Evolutionary conservation across 2,113 vertebrate species (phyloP).

Genomic region (Corythornis vintsioides): DNA sequence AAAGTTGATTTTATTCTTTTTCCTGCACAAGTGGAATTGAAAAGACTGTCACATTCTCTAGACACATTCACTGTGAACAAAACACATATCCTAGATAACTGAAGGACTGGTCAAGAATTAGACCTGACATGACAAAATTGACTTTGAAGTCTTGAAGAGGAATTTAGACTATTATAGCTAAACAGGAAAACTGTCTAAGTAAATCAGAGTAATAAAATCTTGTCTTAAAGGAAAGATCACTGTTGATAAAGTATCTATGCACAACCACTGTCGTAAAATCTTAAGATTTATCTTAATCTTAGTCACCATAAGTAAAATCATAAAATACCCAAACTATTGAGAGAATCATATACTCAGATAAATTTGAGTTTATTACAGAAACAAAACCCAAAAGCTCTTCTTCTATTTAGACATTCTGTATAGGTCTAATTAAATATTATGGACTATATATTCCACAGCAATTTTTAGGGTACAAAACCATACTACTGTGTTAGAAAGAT

Average conservation of each 20-base stretch:
- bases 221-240: not conserved
- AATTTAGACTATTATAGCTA: not conserved
- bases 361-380: not conserved
- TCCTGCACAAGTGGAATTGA: not conserved
- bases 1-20: not conserved
- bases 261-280: not conserved
- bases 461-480: not conserved
- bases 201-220: not conserved
- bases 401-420: not conserved
- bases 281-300: not conserved
- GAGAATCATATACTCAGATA: not conserved
- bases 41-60: conserved; percentile 3
- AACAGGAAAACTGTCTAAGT: not conserved
- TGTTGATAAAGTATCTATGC: not conserved
- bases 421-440: not conserved
- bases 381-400: accelerated
- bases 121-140: conserved; percentile 5
- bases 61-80: not conserved
- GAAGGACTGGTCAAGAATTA: conserved; percentile 22
- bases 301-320: not conserved
- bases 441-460: not conserved
- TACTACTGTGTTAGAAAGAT: not conserved
- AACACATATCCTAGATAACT: not conserved
- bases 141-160: conserved; percentile 7
- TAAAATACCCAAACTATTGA: not conserved